Conservation (phyloP, 2,888 invertebrate genomes). For the Hyles lineata region DNA sequence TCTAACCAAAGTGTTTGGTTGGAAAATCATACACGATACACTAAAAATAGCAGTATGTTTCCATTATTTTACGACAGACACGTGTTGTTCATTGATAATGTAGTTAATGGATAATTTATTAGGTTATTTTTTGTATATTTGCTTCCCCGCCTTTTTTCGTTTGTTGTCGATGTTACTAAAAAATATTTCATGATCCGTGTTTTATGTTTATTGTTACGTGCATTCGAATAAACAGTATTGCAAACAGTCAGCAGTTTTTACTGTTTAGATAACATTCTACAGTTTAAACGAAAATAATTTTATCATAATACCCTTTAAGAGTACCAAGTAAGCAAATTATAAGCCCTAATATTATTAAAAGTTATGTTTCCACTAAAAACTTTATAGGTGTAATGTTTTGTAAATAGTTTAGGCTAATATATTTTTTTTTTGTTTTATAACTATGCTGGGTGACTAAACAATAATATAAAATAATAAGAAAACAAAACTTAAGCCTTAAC, state of each 20-base stretch:
- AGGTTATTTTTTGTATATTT: slow-evolving; percentile 22
- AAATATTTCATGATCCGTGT: not conserved
- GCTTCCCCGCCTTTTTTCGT: slow-evolving; percentile 10
- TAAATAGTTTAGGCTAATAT: too few relatives aligned
- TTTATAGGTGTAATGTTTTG: too few relatives aligned
- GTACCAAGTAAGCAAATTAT: not conserved
- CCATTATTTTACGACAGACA: slow-evolving; percentile 21
- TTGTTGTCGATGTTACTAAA: not conserved
- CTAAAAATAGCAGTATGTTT: slow-evolving; percentile 17
- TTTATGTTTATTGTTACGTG: not conserved
- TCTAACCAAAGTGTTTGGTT: slow-evolving; percentile 46
- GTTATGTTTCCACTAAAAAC: too few relatives aligned
- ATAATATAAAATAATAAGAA: not conserved
- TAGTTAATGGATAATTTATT: not conserved
- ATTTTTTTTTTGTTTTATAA: too few relatives aligned
- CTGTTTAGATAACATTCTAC: not conserved
- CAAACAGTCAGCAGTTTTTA: not conserved
- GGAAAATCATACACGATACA: slow-evolving; percentile 31
- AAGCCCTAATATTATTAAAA: too few relatives aligned
- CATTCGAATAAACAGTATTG: not conserved
- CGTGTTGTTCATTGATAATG: slow-evolving; percentile 7
- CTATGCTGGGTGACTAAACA: too few relatives aligned
- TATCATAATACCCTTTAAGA: not conserved
- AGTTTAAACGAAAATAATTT: not conserved
- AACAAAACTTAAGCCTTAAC: too few relatives aligned